Conservation (phyloP, 2,888 invertebrate species). For the Branchipolynoe longqiensis region DNA sequence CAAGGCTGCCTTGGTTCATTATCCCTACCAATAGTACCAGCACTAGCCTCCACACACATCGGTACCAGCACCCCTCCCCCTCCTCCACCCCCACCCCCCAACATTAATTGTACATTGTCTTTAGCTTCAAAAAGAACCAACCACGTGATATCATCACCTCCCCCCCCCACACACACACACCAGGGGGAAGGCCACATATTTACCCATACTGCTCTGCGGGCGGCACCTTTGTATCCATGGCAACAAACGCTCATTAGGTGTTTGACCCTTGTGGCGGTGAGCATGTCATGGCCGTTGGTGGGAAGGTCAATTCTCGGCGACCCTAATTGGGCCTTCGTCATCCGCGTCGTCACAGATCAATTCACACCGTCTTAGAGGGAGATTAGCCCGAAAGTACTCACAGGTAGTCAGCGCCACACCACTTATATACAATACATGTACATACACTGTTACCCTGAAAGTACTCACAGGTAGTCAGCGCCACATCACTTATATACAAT, state of each 20-base stretch:
- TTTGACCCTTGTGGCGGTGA: slow-evolving; percentile 15
- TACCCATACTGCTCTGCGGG: slow-evolving; percentile 5
- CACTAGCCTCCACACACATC: background rate
- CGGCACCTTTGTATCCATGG: slow-evolving; percentile 29
- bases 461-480: too few relatives aligned
- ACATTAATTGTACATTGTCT: slow-evolving; percentile 51
- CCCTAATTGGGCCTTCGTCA: background rate
- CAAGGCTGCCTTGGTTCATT: slow-evolving; percentile 36
- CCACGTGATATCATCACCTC: background rate
- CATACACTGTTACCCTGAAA: too few relatives aligned
- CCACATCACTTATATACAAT: too few relatives aligned
- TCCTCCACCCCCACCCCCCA: background rate
- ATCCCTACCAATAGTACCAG: too few relatives aligned
- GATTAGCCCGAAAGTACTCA: too few relatives aligned
- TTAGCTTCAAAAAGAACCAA: slow-evolving; percentile 32
- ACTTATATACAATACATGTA: too few relatives aligned
- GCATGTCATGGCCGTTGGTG: slow-evolving; percentile 27
- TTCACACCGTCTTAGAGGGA: too few relatives aligned
- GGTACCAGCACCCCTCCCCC: background rate
- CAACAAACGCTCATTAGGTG: slow-evolving; percentile 25
- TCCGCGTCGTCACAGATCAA: too few relatives aligned
- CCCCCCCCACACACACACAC: background rate
- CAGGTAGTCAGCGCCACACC: too few relatives aligned
- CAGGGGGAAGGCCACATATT: slow-evolving; percentile 50
- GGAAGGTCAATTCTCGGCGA: background rate